Percentiles rank a stretch among this genome's conserved stretches.
Conservation (phyloP, 2,888 invertebrate genomes). For the Drosophila lacicola region DNA sequence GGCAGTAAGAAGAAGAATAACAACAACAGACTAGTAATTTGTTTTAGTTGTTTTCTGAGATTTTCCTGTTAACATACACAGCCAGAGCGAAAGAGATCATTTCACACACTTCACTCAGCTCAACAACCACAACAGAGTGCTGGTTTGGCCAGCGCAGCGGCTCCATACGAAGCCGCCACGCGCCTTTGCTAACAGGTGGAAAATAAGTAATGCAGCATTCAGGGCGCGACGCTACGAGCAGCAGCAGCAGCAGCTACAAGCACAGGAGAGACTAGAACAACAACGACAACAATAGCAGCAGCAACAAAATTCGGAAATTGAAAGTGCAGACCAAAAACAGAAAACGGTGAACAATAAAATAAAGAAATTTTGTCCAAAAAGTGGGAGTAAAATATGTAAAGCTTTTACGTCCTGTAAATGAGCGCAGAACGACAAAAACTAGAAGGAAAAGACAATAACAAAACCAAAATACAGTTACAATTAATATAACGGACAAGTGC, state of each 20-base stretch:
- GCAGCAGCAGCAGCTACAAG: conserved; percentile 19
- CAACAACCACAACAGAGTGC: background rate
- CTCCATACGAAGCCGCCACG: conserved; percentile 44
- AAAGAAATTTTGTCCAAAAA: conserved; percentile 50
- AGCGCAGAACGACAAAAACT: conserved; percentile 20
- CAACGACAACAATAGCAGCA: background rate
- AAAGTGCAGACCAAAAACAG: background rate
- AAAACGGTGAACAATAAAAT: conserved; percentile 5
- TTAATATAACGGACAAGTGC: too few species aligned
- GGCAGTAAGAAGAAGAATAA: background rate
- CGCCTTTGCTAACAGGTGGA: conserved; percentile 42
- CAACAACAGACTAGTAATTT: background rate
- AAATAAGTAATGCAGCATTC: conserved; percentile 49
- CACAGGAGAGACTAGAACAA: background rate
- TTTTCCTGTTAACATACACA: conserved; percentile 1
- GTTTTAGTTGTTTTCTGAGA: background rate
- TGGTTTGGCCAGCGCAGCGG: conserved; percentile 29
- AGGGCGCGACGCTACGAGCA: conserved; percentile 37
- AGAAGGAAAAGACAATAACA: background rate
- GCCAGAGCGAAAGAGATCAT: background rate
- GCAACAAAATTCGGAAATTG: background rate
- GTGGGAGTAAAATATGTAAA: conserved; percentile 52
- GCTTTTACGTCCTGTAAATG: conserved; percentile 53
- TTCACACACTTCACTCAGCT: background rate
- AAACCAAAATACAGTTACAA: background rate